These are phyloP conservation scores for Scolopax mira DNA, from an alignment of 2,113 vertebrate species.

Conservation along the genomic window DNA sequence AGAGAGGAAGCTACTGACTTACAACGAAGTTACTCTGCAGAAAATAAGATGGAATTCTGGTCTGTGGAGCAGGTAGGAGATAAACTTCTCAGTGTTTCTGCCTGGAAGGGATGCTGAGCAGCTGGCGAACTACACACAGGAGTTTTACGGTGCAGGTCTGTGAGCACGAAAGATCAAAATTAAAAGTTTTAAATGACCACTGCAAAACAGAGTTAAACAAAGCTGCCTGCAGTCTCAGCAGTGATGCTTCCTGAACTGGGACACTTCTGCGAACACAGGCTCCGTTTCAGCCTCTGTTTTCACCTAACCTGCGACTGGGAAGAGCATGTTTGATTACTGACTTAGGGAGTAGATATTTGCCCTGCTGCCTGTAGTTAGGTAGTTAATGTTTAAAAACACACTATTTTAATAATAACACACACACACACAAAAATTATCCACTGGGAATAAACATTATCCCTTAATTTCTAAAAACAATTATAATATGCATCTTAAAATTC, in stretches of 20 bases:
- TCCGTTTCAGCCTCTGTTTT: neutral
- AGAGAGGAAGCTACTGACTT: neutral
- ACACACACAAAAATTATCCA: neutral
- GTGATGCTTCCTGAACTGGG: neutral
- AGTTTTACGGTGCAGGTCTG: neutral
- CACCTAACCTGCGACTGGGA: neutral
- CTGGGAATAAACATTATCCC: neutral
- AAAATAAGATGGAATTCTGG: neutral
- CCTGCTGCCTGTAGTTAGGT: neutral
- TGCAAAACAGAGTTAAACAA: neutral
- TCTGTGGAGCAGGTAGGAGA: neutral
- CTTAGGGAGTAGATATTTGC: neutral
- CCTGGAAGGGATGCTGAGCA: neutral
- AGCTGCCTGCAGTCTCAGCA: neutral
- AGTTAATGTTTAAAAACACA: neutral
- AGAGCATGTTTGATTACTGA: neutral
- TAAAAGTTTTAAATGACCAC: neutral
- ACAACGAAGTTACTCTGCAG: neutral
- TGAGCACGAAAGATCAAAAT: neutral
- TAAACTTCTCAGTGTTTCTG: neutral
- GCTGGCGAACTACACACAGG: neutral
- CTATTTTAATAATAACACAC: neutral
- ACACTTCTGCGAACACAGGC: neutral
- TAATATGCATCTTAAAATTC: constrained; percentile 45
- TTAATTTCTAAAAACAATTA: constrained; percentile 56